phyloP scores from a whole-genome alignment of 2,888 invertebrate species.

The Himalopsyche tibetana region DNA sequence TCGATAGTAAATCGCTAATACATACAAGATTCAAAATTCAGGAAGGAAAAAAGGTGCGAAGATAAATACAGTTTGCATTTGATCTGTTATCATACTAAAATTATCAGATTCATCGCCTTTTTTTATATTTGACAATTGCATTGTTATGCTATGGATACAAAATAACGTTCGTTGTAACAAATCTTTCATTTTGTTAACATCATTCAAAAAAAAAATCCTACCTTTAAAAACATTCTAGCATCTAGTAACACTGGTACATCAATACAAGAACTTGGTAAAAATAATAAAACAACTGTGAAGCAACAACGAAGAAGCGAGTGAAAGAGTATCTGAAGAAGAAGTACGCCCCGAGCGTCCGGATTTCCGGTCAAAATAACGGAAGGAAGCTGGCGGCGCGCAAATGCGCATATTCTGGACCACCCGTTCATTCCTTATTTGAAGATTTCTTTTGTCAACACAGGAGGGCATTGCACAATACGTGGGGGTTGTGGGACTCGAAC shows the following conservation, averaged over 20 bases:
- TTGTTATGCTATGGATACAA: no score
- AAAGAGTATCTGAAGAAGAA: background rate
- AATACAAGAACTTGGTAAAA: background rate
- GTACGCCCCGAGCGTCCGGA: background rate
- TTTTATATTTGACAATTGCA: no score
- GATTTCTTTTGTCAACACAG: slow-evolving; percentile 14
- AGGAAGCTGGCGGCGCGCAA: slow-evolving; percentile 22
- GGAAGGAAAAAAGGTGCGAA: no score
- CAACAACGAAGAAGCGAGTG: background rate
- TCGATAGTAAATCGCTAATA: no score
- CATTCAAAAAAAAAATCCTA: no score
- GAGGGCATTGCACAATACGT: background rate
- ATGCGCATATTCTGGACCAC: slow-evolving; percentile 18
- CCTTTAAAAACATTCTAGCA: no score
- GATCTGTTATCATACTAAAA: no score
- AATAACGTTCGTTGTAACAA: no score
- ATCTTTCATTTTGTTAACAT: no score
- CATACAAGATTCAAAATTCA: no score
- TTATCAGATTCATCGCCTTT: no score
- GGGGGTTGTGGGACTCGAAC: background rate
- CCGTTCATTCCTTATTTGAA: background rate
- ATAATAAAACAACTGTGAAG: background rate
- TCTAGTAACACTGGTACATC: background rate
- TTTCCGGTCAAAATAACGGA: slow-evolving; percentile 26
- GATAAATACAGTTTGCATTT: no score